Evolutionary conservation across 2,113 vertebrate species (phyloP), one percentile per base, ranked within the genome.

Genomic region (Tyto alba): DNA sequence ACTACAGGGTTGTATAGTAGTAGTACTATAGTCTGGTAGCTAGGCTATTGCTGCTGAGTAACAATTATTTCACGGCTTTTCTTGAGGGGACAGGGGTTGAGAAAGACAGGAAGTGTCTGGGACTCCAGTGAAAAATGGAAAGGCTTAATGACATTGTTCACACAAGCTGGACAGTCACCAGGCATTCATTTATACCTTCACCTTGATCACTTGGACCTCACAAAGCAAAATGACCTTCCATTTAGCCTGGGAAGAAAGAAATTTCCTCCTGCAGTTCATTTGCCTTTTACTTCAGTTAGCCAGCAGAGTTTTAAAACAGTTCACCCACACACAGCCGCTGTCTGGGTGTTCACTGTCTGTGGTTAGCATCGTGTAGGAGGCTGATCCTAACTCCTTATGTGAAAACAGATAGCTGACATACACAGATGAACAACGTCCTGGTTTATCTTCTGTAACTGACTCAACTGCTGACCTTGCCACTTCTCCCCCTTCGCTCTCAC

Each of bases 391-490:
- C 93, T 96, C 94, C 85, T 79, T 56, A 16, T 77, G 94, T 91
- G 90, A 93, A 95, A 71, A 86, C 79, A 79, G 75, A 95, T 84
- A 86, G 84, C 86, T n/a, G 64, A 69, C 95, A 93, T 63, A 93
- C 96, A 89, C 89, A 97, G 96, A 96, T 52, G 93, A 95, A 81
- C 93, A 94, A 90, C 77, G 93, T 94, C 69, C 96, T 95, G 95
- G 93, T 97, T 96, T 94, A 77, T 90, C 62, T 96, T 94, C 97
- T 96, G 2, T 55, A 88, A 95, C 91, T 93, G 95, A 84, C 78
- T 92, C 97, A 90, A 78, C 91, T 97, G 96, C 94, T 97, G 97
- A 98, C 97, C 97, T 97, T 97, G 76, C 96, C 85, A 96, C 91
- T 96, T 95, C 97, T 97, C 96, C 97, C 97, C 96, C 96, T 96